Evolutionary conservation across 2,113 vertebrate genomes (phyloP).

Genomic region (Poicephalus gulielmi): DNA sequence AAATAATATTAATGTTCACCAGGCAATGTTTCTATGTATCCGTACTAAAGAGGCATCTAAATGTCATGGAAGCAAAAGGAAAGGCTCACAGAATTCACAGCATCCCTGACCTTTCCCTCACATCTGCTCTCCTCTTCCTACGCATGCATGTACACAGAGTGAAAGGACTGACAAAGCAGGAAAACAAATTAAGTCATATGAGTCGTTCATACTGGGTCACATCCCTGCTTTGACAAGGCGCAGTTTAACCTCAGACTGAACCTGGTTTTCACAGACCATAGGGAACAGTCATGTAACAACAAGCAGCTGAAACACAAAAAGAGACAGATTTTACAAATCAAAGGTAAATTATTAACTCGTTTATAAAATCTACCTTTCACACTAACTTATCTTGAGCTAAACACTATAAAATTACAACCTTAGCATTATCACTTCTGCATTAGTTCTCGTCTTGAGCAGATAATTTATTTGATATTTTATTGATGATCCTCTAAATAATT

Average conservation of each 20-base stretch:
- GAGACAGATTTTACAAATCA: background rate
- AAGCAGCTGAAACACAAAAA: background rate
- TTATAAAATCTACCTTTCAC: background rate
- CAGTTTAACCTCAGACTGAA: slow-evolving; percentile 46
- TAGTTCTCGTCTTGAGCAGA: background rate
- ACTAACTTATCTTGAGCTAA: background rate
- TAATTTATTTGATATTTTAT: slow-evolving; percentile 2
- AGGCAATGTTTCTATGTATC: background rate
- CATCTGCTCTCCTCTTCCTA: slow-evolving; percentile 35
- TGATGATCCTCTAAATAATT: slow-evolving; percentile 11
- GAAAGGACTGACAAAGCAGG: background rate
- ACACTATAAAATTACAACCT: background rate
- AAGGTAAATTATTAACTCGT: background rate
- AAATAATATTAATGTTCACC: background rate
- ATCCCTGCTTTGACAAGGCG: background rate
- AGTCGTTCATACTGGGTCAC: slow-evolving; percentile 2
- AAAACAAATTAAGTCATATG: background rate
- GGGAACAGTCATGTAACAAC: background rate
- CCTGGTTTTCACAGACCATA: background rate
- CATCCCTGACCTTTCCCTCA: slow-evolving; percentile 55
- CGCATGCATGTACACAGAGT: background rate
- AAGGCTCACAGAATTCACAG: slow-evolving; percentile 12
- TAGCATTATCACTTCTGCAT: background rate
- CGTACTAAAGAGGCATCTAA: background rate
- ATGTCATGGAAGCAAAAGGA: background rate